These are phyloP conservation scores for Petrocephalus zakoni DNA, from an alignment of 2,113 vertebrate genomes.

Conservation along the genomic window DNA sequence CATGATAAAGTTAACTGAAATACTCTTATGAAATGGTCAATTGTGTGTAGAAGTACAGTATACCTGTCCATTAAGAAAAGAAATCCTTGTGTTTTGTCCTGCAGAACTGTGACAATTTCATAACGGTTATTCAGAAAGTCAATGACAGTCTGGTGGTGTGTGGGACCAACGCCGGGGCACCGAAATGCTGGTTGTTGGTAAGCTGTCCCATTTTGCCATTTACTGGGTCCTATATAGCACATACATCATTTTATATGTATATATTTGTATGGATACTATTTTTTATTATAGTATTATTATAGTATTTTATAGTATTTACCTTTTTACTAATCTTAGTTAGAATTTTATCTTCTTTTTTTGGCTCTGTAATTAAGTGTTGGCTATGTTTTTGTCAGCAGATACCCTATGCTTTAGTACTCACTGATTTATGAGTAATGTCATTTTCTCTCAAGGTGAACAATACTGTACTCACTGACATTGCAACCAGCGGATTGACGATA, in stretches of 20 bases:
- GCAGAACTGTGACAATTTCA: slow-evolving; percentile 70
- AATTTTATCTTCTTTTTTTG: background rate
- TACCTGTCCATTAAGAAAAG: background rate
- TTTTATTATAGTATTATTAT: background rate
- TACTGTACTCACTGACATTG: slow-evolving; percentile 51
- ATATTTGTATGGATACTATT: background rate
- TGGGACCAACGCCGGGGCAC: slow-evolving; percentile 67
- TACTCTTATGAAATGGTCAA: background rate
- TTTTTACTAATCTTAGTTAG: background rate
- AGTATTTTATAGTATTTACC: background rate
- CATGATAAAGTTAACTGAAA: background rate
- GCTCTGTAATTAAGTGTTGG: background rate
- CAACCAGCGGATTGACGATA: slow-evolving; percentile 43
- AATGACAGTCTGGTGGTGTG: slow-evolving; percentile 63
- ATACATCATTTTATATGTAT: background rate
- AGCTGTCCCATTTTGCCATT: slow-evolving; percentile 35
- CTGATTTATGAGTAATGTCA: background rate
- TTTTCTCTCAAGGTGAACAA: slow-evolving; percentile 44
- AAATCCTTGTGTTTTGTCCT: slow-evolving; percentile 22
- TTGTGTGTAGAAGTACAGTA: background rate
- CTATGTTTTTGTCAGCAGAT: background rate
- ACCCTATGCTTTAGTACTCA: background rate
- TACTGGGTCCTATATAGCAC: background rate
- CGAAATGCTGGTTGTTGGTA: slow-evolving; percentile 74
- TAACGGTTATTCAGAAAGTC: slow-evolving; percentile 68